phyloP scores from a whole-genome alignment of 2,797 vertebrate species.

The Paedocypris micromegethes region DNA sequence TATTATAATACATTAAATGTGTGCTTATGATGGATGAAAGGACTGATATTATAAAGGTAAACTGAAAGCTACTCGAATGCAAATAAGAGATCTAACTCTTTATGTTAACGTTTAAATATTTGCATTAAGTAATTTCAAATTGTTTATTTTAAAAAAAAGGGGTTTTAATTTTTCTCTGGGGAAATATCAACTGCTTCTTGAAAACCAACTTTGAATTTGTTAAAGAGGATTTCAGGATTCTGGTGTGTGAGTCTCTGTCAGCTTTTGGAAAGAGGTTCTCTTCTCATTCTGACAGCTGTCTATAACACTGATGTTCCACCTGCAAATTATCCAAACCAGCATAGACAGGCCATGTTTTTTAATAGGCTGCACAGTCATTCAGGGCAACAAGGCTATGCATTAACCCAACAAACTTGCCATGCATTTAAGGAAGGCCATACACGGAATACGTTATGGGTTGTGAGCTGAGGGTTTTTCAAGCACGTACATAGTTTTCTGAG shows the following conservation, averaged over 20 bases:
- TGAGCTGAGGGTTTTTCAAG: conserved; percentile 2
- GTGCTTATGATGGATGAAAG: no score
- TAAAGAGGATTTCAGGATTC: conserved; percentile 27
- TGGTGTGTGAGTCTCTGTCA: conserved; percentile 27
- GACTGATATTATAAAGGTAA: no score
- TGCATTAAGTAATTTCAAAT: background rate
- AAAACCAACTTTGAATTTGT: conserved; percentile 14
- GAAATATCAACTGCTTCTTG: conserved; percentile 2
- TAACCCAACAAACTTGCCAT: conserved; percentile 34
- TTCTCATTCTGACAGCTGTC: conserved; percentile 63
- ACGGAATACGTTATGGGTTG: conserved; percentile 27
- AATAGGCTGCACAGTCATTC: conserved; percentile 29
- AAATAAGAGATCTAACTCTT: no score
- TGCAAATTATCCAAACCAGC: conserved; percentile 61
- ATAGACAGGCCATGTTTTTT: conserved; percentile 54
- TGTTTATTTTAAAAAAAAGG: background rate
- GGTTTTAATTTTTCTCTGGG: no score
- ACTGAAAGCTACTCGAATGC: no score
- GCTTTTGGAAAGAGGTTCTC: conserved; percentile 41
- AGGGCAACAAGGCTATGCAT: conserved; percentile 27
- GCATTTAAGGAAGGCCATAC: conserved; percentile 19
- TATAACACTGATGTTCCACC: conserved; percentile 60
- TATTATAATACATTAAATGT: no score
- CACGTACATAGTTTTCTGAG: background rate
- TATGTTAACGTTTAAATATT: no score